A percentile compares a stretch with the other conserved stretches of the same genome.
These are phyloP conservation scores for Diabrotica virgifera DNA, from an alignment of 1,140 invertebrate genomes.

Conservation along the genomic window DNA sequence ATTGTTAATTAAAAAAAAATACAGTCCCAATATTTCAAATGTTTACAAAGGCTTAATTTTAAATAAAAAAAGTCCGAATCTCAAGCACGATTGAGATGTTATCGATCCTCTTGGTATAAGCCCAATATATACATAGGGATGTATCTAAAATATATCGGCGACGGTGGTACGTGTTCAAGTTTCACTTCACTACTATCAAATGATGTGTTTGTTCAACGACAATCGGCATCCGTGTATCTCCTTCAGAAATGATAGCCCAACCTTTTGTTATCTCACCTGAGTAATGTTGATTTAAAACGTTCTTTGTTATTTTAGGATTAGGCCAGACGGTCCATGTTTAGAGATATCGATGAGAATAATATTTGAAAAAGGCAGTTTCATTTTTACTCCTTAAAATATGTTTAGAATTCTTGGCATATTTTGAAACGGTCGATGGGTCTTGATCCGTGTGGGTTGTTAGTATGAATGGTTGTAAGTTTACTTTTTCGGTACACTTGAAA, in stretches of 20 bases:
- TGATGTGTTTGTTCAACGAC: constrained; percentile 7
- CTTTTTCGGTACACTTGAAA: too few species aligned
- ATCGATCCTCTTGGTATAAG: neutral
- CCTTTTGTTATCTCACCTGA: constrained; percentile 17
- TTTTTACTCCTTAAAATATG: neutral
- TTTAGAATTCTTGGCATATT: neutral
- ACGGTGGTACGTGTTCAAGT: neutral
- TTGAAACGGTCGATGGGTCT: neutral
- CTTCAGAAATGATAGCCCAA: constrained; percentile 4
- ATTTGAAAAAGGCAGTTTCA: constrained; percentile 4
- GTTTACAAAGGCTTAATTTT: too few species aligned
- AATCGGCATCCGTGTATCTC: constrained; percentile 3
- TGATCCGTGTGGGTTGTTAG: too few species aligned
- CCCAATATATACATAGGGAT: neutral
- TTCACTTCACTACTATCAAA: constrained; percentile 10
- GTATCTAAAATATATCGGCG: neutral
- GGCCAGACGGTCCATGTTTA: constrained; percentile 9
- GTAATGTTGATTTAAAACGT: constrained; percentile 14
- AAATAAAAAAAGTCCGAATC: too few species aligned
- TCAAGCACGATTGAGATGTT: neutral
- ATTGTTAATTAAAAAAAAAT: too few species aligned
- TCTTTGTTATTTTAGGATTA: constrained; percentile 14
- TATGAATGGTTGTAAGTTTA: too few species aligned
- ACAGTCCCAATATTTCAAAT: too few species aligned
- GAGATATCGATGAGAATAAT: constrained; percentile 14